Percentiles rank a stretch among this genome's conserved stretches.
phyloP scores from a whole-genome alignment of 92 coral and sea anemone genomes.

The Bergia sp. region DNA sequence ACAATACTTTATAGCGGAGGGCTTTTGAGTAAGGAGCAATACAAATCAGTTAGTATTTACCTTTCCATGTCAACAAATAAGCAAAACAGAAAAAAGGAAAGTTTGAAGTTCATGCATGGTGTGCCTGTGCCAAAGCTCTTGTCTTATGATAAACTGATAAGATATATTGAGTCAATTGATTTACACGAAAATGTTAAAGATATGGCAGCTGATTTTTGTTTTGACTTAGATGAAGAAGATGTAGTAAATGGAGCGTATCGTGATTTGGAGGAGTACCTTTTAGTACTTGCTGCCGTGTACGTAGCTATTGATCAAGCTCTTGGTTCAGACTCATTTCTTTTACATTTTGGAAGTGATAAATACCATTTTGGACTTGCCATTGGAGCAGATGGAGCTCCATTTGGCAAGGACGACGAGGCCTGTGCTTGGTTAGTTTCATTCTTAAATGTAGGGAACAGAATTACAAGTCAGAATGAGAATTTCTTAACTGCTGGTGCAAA shows the following conservation, averaged over 20 bases:
- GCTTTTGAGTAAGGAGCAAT: slow-evolving; percentile 66
- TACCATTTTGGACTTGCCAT: slow-evolving; percentile 16
- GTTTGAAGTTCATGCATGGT: slow-evolving; percentile 40
- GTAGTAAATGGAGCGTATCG: slow-evolving; percentile 36
- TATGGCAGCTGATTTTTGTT: slow-evolving; percentile 43
- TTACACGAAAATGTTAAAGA: slow-evolving; percentile 46
- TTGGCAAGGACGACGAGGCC: slow-evolving; percentile 41
- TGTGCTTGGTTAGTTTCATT: slow-evolving; percentile 10
- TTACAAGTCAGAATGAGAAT: not conserved
- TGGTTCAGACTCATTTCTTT: not conserved
- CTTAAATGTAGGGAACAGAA: not conserved
- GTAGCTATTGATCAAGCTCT: slow-evolving; percentile 8
- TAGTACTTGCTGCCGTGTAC: slow-evolving; percentile 28
- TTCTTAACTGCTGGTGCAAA: not conserved
- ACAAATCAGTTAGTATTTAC: slow-evolving; percentile 45
- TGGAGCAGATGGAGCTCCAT: slow-evolving; percentile 8
- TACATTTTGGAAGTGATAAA: slow-evolving; percentile 7
- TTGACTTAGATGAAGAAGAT: slow-evolving; percentile 52
- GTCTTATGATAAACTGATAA: slow-evolving; percentile 60
- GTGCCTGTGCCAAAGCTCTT: slow-evolving; percentile 49
- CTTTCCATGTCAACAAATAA: slow-evolving; percentile 25
- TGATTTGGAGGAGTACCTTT: slow-evolving; percentile 33
- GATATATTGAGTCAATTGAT: slow-evolving; percentile 50
- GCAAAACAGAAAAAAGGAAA: not conserved
- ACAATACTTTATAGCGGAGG: slow-evolving; percentile 61